A percentile compares a stretch with the other conserved stretches of the same genome.
Conservation (phyloP, 2,888 invertebrate genomes). For the Griposia aprilina region DNA sequence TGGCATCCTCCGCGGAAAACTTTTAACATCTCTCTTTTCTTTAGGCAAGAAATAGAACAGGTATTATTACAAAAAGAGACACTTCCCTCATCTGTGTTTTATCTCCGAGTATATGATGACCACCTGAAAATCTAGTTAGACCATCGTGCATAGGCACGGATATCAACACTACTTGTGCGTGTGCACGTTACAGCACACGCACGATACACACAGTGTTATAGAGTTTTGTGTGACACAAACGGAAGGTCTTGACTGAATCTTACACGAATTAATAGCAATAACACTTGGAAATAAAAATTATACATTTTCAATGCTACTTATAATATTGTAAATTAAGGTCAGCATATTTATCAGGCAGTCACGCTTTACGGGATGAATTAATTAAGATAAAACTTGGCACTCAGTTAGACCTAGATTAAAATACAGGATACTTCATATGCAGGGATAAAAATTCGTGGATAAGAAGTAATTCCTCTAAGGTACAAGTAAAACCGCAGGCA, state of each 20-base stretch:
- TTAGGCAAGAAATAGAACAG: background rate
- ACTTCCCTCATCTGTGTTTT: background rate
- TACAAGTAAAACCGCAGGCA: background rate
- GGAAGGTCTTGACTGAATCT: background rate
- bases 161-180: constrained; percentile 16
- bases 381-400: background rate
- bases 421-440: background rate
- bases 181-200: background rate
- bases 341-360: background rate
- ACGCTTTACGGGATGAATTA: too few species aligned
- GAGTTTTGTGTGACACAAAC: background rate
- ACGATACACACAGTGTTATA: background rate
- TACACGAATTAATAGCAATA: background rate
- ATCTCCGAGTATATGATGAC: constrained; percentile 8
- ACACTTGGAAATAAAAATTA: background rate
- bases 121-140: constrained; percentile 2
- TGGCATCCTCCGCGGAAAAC: too few species aligned
- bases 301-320: too few species aligned
- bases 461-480: background rate
- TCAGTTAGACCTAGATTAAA: background rate
- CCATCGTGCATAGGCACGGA: constrained; percentile 3
- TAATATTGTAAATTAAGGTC: background rate
- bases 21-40: background rate
- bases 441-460: background rate
- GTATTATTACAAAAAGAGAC: background rate